Evolutionary conservation across 2,888 invertebrate species (phyloP).

Genomic region (Meiosimyza platycephala): DNA sequence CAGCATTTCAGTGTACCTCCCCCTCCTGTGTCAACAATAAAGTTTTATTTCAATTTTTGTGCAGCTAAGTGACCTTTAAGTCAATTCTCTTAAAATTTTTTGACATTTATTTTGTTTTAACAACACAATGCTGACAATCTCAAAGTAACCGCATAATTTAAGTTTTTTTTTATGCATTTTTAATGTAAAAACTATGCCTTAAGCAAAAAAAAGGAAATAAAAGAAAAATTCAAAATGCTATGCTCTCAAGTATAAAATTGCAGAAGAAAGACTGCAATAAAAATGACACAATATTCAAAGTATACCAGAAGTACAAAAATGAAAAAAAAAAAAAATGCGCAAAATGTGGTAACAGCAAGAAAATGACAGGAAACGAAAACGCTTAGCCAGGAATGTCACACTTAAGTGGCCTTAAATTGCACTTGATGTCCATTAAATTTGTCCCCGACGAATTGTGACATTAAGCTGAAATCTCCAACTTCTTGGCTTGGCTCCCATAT

Average conservation of each 20-base stretch:
- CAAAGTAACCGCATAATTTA: no score
- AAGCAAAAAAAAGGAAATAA: not conserved
- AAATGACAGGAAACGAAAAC: not conserved
- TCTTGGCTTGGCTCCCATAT: no score
- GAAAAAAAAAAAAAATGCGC: not conserved
- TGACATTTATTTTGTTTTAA: no score
- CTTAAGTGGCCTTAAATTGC: conserved; percentile 30
- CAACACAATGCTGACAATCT: no score
- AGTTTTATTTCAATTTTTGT: no score
- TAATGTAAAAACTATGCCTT: not conserved
- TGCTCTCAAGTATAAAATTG: not conserved
- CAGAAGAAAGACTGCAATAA: not conserved
- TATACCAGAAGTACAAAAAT: no score
- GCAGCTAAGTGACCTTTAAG: no score
- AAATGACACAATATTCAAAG: not conserved
- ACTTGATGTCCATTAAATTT: conserved; percentile 33
- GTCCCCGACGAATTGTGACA: conserved; percentile 28
- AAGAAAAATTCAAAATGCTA: not conserved
- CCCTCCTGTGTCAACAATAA: no score
- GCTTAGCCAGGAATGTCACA: conserved; percentile 3
- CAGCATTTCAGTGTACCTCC: no score
- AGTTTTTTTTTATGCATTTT: no score
- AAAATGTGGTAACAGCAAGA: not conserved
- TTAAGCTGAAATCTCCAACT: not conserved
- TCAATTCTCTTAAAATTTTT: no score